These are phyloP conservation scores for Metellina segmentata DNA, from an alignment of 2,888 invertebrate genomes.

Conservation along the genomic window DNA sequence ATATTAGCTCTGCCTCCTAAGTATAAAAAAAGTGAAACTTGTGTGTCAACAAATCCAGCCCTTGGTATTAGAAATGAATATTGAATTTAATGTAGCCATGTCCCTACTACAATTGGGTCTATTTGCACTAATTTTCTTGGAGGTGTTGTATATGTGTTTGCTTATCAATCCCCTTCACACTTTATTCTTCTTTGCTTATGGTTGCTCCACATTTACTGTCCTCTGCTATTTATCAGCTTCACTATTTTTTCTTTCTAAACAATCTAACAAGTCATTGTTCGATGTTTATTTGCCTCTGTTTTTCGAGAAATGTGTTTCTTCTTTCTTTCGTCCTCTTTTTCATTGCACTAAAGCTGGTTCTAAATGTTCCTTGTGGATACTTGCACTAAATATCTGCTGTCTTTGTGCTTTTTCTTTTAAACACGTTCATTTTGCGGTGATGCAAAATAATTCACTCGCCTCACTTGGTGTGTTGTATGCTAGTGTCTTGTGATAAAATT, in stretches of 20 bases:
- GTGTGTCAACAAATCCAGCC: too few relatives aligned
- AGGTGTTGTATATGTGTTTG: conserved; percentile 29
- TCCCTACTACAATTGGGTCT: neutral
- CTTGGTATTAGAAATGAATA: too few relatives aligned
- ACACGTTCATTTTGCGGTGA: too few relatives aligned
- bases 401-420: too few relatives aligned
- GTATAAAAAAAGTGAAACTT: too few relatives aligned
- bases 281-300: neutral
- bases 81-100: too few relatives aligned
- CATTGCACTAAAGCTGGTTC: neutral
- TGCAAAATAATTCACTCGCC: too few relatives aligned
- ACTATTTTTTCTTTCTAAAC: neutral
- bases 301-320: neutral
- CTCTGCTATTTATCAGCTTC: conserved; percentile 1
- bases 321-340: neutral
- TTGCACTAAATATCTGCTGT: too few relatives aligned
- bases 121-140: conserved; percentile 59
- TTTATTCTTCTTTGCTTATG: neutral
- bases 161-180: neutral
- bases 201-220: neutral
- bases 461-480: too few relatives aligned
- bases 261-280: neutral
- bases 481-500: too few relatives aligned
- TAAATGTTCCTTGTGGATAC: neutral
- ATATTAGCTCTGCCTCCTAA: too few relatives aligned